phyloP scores from a whole-genome alignment of 2,113 vertebrate species.

The Dipodomys merriami region DNA sequence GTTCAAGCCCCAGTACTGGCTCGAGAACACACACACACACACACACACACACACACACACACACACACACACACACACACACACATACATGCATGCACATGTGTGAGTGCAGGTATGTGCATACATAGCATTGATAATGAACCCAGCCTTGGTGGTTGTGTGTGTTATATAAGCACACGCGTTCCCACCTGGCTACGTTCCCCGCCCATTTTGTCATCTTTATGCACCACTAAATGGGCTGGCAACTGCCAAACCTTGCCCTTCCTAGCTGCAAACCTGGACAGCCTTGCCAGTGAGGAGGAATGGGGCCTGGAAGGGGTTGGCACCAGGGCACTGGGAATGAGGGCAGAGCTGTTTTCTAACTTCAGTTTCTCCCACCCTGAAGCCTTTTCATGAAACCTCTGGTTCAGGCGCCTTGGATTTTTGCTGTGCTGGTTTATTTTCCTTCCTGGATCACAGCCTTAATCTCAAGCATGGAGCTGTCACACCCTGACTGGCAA shows the following conservation, averaged over 20 bases:
- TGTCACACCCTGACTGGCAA: conserved; percentile 65
- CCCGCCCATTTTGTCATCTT: not conserved
- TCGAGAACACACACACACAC: too few species aligned
- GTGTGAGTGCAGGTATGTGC: not conserved
- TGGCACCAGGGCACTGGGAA: accelerated
- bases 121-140: not conserved
- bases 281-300: not conserved
- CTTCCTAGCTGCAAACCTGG: not conserved
- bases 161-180: too few species aligned
- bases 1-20: too few species aligned
- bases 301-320: not conserved
- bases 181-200: too few species aligned
- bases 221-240: not conserved
- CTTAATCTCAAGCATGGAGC: conserved; percentile 42
- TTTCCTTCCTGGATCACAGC: conserved; percentile 70
- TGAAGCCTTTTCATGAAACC: not conserved
- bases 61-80: too few species aligned
- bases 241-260: not conserved
- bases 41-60: too few species aligned
- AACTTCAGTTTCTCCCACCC: not conserved
- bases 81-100: too few species aligned
- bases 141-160: not conserved
- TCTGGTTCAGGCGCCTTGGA: not conserved
- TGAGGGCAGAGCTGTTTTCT: not conserved
- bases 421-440: conserved; percentile 63